Base-by-base conservation (phyloP, 2,113 vertebrate genomes). In the Nematolebias whitei region DNA sequence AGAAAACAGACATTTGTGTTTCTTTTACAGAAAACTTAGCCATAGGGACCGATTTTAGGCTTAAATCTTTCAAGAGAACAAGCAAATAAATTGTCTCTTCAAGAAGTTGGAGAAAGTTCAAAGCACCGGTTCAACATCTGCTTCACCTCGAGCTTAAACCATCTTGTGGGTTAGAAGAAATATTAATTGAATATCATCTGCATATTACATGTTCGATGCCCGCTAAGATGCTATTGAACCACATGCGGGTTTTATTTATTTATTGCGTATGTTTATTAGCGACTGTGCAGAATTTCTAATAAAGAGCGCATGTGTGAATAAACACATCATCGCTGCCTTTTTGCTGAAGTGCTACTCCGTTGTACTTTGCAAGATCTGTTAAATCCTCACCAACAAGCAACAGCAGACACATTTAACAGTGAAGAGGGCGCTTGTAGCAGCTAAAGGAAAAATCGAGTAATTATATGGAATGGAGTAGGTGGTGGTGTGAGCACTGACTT, bases 401-500 rank as follows among this genome's bases (percentile, higher is more conserved):
- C 67, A 59, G 83, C 59, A 35, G 76, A 82, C 24, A 68, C 68
- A 76, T 80, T 78, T 61, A 76, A 68, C 12, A 72, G 66, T 54
- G 55, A 73, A 56, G 76, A 73, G 64, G 43, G 19, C 18, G 20
- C 66, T 58, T 63, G 54, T 53, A 52, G 49, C 56, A 64, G 73
- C 60, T 58, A 68, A 78, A 84, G 45, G 40, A 80, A 66, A 79
- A 65, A 38, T 18, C n/a, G 54, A 56, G 74, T 71, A 71, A 85
- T 82, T 73, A 74, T 69, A 67, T n/a, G 60, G 73, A 80, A 77
- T 79, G 74, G 72, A 83, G 82, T 82, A 72, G 32, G 76, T 56
- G 32, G 76, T 56, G 76, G 78, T 80, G 79, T 63, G 79, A 84
- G 69, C 74, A 20, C 22, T 71, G 77, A 86, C 81, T 84, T 83